Percentiles rank a stretch among this genome's conserved stretches.
Conservation (phyloP, 1,140 invertebrate genomes). For the Cryptotermes secundus region DNA sequence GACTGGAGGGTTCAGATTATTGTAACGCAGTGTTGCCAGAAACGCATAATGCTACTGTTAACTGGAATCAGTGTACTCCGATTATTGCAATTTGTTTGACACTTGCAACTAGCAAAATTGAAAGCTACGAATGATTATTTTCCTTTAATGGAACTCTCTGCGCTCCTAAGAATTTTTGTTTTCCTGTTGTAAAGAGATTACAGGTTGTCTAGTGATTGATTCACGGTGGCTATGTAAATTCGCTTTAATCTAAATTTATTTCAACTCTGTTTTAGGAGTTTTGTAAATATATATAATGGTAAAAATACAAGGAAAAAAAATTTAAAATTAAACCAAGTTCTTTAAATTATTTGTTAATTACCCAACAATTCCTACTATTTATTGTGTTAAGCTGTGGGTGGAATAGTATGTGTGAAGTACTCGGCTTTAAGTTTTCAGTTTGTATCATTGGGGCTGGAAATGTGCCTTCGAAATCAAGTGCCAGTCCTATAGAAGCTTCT, state of each 20-base stretch:
- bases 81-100: not conserved
- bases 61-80: not conserved
- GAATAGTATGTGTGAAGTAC: too few species aligned
- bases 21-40: not conserved
- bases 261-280: conserved; percentile 1
- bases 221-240: conserved; percentile 4
- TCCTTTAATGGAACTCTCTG: not conserved
- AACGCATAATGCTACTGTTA: not conserved
- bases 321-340: not conserved
- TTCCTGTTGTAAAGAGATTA: not conserved
- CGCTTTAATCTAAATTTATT: not conserved
- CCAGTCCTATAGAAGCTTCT: too few species aligned
- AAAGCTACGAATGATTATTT: too few species aligned
- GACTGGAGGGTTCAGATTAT: not conserved
- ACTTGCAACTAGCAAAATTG: not conserved
- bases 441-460: too few species aligned
- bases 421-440: too few species aligned
- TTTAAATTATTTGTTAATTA: not conserved
- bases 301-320: conserved; percentile 1
- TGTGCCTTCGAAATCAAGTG: too few species aligned
- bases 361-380: too few species aligned
- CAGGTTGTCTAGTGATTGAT: not conserved
- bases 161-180: not conserved
- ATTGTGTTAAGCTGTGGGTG: too few species aligned
- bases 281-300: conserved; percentile 16